Evolutionary conservation across 2,113 vertebrate species (phyloP).

Genomic region (Scomber colias): DNA sequence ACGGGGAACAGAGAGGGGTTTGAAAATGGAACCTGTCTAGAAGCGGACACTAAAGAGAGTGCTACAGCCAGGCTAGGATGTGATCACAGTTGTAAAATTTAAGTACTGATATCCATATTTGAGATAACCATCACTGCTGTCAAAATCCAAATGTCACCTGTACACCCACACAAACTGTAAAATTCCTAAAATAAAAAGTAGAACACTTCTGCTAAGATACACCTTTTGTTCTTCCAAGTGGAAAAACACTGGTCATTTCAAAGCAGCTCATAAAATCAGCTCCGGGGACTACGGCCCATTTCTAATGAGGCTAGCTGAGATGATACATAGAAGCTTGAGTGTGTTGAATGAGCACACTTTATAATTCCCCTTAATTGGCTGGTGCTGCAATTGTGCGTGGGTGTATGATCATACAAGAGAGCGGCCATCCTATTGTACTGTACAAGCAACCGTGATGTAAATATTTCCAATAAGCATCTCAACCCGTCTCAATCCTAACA

Average conservation of each 20-base stretch:
- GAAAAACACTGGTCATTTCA: constrained; percentile 32
- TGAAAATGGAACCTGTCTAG: constrained; percentile 50
- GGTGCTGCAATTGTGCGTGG: constrained; percentile 24
- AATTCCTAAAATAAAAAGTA: neutral
- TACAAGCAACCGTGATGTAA: neutral
- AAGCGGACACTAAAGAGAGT: constrained; percentile 7
- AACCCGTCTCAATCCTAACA: neutral
- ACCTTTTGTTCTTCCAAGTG: neutral
- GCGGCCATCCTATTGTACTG: neutral
- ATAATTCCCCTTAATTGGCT: constrained; percentile 47
- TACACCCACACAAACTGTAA: neutral
- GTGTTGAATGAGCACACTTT: constrained; percentile 24
- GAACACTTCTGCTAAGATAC: neutral
- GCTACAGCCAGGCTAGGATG: neutral
- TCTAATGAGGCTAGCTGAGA: constrained; percentile 49
- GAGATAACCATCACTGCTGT: neutral
- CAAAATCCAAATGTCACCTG: neutral
- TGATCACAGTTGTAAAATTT: neutral
- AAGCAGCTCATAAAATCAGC: constrained; percentile 39
- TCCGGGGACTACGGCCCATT: constrained; percentile 37
- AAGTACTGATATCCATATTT: neutral
- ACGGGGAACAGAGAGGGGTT: neutral
- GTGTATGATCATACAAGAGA: constrained; percentile 5
- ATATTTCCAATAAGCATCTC: neutral
- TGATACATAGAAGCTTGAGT: constrained; percentile 22